Conservation (phyloP, 37 sponge, comb jelly and placozoan species). For the Corticium candelabrum region DNA sequence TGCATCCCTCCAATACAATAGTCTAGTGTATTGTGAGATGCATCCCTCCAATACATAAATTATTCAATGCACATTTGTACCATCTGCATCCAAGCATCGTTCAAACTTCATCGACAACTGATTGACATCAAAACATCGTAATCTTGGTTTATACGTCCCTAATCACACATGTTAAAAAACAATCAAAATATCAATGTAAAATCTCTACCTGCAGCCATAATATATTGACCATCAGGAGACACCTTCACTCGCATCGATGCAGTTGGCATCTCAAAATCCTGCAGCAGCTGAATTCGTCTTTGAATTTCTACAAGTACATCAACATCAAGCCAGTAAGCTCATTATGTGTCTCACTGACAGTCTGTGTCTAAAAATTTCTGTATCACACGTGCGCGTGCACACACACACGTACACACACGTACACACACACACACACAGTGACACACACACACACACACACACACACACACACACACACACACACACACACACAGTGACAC, state of each 20-base stretch:
- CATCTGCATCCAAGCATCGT: conserved; percentile 77
- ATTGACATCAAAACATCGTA: conserved; percentile 84
- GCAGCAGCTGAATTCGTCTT: conserved; percentile 79
- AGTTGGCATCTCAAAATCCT: conserved; percentile 91
- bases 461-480: too few species aligned
- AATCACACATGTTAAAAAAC: neutral
- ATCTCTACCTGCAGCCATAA: conserved; percentile 60
- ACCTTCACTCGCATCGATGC: conserved; percentile 44
- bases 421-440: neutral
- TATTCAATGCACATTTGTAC: conserved; percentile 1
- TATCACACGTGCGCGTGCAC: too few species aligned
- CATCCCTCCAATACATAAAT: too few species aligned
- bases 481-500: too few species aligned
- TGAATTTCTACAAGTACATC: conserved; percentile 34
- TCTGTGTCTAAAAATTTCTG: too few species aligned
- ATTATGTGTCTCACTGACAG: too few species aligned
- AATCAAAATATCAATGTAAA: neutral
- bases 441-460: too few species aligned
- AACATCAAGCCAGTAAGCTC: too few species aligned
- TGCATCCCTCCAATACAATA: too few species aligned
- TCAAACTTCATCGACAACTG: conserved; percentile 97
- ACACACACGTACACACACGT: neutral
- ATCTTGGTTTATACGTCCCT: conserved; percentile 77
- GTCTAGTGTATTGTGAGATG: too few species aligned
- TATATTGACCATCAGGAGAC: conserved; percentile 70